A percentile compares a stretch with the other conserved stretches of the same genome.
These are phyloP conservation scores for Creontiades dilutus DNA, from an alignment of 2,888 invertebrate species.

Conservation along the genomic window DNA sequence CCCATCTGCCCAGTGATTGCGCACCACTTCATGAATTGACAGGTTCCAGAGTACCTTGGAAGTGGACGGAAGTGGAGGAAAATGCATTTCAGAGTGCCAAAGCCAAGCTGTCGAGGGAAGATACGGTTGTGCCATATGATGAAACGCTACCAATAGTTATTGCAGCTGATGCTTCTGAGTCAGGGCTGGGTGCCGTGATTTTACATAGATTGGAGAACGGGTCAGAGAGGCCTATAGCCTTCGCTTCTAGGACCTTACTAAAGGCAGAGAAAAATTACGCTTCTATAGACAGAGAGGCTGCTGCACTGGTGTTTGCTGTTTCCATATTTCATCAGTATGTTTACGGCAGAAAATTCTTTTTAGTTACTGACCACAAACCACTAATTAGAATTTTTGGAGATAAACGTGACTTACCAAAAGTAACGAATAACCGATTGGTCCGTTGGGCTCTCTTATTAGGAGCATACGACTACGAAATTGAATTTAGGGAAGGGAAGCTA, in stretches of 20 bases:
- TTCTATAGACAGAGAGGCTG: constrained; percentile 72
- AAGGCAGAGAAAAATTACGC: constrained; percentile 48
- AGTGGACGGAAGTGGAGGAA: not conserved
- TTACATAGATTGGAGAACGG: not conserved
- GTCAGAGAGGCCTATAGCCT: not conserved
- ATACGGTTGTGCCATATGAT: not conserved
- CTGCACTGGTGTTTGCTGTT: constrained; percentile 77
- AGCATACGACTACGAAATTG: no score
- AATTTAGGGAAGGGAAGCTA: no score
- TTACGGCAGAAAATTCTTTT: constrained; percentile 77
- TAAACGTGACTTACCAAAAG: not conserved
- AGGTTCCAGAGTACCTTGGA: not conserved
- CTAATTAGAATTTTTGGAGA: constrained; percentile 73
- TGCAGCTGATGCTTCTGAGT: constrained; percentile 36
- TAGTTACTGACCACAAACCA: constrained; percentile 77
- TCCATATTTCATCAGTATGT: constrained; percentile 78
- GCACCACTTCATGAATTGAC: not conserved
- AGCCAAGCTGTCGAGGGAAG: not conserved
- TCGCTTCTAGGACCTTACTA: not conserved
- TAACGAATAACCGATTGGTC: no score
- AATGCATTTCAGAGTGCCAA: not conserved
- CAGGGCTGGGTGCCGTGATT: constrained; percentile 48
- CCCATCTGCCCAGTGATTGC: not conserved
- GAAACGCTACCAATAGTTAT: constrained; percentile 4
- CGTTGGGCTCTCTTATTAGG: no score